Evolutionary conservation across 2,113 vertebrate species (phyloP).

Genomic region (Psilopogon haemacephalus): DNA sequence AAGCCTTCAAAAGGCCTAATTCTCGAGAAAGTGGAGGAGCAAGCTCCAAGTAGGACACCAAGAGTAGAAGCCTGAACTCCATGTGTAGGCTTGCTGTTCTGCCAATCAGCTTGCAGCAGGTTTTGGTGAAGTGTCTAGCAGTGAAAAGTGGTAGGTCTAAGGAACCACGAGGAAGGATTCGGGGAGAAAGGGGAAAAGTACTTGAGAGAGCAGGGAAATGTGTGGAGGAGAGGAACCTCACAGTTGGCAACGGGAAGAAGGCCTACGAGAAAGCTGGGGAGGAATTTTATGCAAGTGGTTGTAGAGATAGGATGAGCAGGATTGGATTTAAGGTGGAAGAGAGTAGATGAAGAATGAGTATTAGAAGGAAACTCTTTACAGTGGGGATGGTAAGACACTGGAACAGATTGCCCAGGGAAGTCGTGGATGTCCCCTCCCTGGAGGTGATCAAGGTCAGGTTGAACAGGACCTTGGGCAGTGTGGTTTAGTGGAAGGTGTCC

Average conservation of each 20-base stretch:
- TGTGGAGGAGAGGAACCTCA: not conserved
- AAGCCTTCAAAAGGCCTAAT: not conserved
- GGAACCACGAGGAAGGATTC: accelerated
- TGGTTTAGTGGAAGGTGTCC: too few species aligned
- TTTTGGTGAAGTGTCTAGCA: not conserved
- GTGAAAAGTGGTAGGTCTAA: not conserved
- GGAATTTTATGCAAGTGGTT: too few species aligned
- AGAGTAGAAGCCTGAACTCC: not conserved
- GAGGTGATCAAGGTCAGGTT: too few species aligned
- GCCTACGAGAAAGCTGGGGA: too few species aligned
- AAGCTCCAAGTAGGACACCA: not conserved
- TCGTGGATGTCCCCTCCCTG: too few species aligned
- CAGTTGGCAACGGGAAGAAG: not conserved
- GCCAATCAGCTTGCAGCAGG: not conserved
- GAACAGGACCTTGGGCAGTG: too few species aligned
- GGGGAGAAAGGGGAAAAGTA: not conserved
- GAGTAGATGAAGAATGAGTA: too few species aligned
- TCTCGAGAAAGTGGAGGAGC: not conserved
- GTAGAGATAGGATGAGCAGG: too few species aligned
- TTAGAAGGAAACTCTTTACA: too few species aligned
- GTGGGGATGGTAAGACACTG: too few species aligned
- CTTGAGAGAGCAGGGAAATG: not conserved
- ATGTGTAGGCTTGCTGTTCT: not conserved
- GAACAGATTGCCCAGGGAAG: too few species aligned
- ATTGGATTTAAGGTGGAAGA: too few species aligned